Evolutionary conservation across 23 tunicate genomes (phyloP).

Genomic region (Styela clava): DNA sequence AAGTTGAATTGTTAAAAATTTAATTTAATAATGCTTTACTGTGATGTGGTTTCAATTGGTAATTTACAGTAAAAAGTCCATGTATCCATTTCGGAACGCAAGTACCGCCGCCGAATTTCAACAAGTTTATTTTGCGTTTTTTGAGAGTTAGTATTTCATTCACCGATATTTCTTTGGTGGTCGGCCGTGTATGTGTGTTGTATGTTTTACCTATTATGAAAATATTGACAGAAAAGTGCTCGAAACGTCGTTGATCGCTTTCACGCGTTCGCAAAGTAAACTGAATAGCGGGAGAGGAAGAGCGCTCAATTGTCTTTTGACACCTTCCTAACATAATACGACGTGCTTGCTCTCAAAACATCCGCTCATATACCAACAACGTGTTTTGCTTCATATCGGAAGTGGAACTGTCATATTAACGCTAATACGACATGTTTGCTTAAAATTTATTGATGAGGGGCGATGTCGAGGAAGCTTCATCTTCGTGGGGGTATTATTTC

Average conservation of each 20-base stretch:
- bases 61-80: too few relatives aligned
- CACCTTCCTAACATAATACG: neutral
- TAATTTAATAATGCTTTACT: too few relatives aligned
- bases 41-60: too few relatives aligned
- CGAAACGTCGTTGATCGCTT: neutral
- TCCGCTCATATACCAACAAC: neutral
- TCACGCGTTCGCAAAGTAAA: neutral
- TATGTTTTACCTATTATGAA: neutral
- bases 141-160: too few relatives aligned
- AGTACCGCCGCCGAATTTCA: too few relatives aligned
- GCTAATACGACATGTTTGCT: neutral
- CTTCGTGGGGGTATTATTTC: neutral
- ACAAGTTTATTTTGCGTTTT: too few relatives aligned
- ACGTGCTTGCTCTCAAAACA: neutral
- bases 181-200: neutral
- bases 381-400: neutral
- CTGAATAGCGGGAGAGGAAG: neutral
- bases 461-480: neutral
- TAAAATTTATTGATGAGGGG: neutral
- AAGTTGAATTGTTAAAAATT: too few relatives aligned
- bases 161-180: too few relatives aligned
- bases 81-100: too few relatives aligned
- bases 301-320: neutral
- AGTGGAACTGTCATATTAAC: neutral
- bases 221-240: neutral